phyloP scores from a whole-genome alignment of 2,797 vertebrate genomes.

The Halcyon leucocephala region DNA sequence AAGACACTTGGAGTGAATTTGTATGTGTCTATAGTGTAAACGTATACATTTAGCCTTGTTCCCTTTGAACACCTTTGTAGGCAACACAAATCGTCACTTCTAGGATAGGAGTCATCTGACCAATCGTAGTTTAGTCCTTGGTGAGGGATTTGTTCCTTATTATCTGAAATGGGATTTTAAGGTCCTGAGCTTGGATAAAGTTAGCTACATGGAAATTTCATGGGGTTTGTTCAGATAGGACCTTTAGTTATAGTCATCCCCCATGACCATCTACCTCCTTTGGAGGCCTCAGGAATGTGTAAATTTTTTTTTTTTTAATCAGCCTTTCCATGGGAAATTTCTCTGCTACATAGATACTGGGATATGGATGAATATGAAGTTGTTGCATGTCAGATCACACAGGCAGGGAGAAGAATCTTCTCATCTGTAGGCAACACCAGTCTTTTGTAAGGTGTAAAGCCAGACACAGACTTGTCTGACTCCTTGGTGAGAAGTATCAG shows the following conservation, averaged over 20 bases:
- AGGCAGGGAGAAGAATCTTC: background rate
- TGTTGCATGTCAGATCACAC: background rate
- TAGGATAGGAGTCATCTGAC: background rate
- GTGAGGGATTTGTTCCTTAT: background rate
- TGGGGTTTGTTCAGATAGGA: rapidly evolving
- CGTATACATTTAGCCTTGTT: background rate
- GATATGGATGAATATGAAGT: background rate
- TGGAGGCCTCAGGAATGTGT: background rate
- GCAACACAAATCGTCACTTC: background rate
- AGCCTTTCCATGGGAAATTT: background rate
- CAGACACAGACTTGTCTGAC: background rate
- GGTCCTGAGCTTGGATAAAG: background rate
- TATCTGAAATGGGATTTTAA: background rate
- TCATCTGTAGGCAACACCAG: background rate
- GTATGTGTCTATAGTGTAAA: background rate
- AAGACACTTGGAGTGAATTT: background rate
- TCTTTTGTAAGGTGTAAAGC: background rate
- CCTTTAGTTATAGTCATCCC: background rate
- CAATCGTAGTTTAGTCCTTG: background rate
- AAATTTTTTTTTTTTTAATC: background rate
- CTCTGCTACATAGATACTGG: background rate
- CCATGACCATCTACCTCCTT: background rate
- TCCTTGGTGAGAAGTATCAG: background rate
- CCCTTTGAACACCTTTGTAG: background rate
- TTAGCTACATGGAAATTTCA: background rate